These are phyloP conservation scores for Ptychadena robeensis DNA, from an alignment of 2,797 vertebrate genomes.

Conservation along the genomic window DNA sequence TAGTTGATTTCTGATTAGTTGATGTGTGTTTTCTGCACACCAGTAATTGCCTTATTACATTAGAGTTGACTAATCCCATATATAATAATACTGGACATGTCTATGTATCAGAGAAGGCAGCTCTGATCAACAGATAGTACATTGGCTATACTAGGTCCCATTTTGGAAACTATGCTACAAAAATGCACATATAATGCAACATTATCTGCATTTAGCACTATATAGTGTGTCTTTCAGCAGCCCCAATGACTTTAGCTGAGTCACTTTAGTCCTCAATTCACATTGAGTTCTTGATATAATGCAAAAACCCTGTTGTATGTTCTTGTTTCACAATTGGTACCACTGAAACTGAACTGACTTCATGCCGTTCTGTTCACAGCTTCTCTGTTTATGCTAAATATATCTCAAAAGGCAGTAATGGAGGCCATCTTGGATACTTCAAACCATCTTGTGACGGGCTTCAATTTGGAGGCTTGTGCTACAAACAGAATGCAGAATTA, in stretches of 20 bases:
- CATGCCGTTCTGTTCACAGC: neutral
- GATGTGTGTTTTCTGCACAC: too few relatives aligned
- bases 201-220: neutral
- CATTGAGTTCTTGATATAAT: neutral
- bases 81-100: neutral
- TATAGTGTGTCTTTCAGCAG: neutral
- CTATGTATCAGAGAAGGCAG: neutral
- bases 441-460: neutral
- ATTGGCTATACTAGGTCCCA: neutral
- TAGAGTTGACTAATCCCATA: neutral
- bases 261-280: neutral
- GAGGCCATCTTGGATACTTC: neutral
- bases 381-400: conserved; percentile 1
- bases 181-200: neutral
- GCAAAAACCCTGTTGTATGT: neutral
- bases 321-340: neutral
- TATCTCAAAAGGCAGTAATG: neutral
- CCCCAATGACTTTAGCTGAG: neutral
- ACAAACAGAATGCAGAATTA: conserved; percentile 2
- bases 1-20: too few relatives aligned
- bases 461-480: conserved; percentile 2
- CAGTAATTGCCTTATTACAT: too few relatives aligned
- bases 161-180: neutral
- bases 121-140: neutral
- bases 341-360: neutral